Evolutionary conservation across 2,888 invertebrate genomes (phyloP), one percentile per base, ranked within the genome.

Genomic region (Tetranychus truncatus): DNA sequence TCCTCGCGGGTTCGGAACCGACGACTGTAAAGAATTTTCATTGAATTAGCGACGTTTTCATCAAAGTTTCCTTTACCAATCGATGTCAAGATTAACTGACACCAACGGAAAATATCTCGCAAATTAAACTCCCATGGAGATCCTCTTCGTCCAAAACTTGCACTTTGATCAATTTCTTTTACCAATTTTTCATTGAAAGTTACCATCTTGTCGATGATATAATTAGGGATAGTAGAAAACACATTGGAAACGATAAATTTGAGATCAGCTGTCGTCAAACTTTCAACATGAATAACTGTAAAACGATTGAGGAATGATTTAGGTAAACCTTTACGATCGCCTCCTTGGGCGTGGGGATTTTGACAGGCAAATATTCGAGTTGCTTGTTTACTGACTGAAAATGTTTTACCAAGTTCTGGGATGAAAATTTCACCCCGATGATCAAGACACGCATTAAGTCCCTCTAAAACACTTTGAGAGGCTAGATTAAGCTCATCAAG

Each of bases 401-500:
- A 97, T 0, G 89, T 89, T 82, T 88, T 88, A 73, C 90, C 91
- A 15, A 99, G 84, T 84, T 99, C 99, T 0, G 99, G 95, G 76
- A 99, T 90, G 81, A 87, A 99, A 34, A 99, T 88, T 84, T 95
- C 93, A 0, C 93, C 93, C 80, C 99, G 87, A 82, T 99, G 99
- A 86, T 99, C 99, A 75, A 99, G 86, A 81, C 97, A 96, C 0
- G 99, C 97, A 82, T 99, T 99, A 4, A 99, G 86, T 45, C 97
- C 99, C 86, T 99, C 99, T 18, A 99, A 85, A 0, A 99, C 97
- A 0, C 96, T 92, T 82, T 99, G 99, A 0, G 97, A 95, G 0
- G 99, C 99, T 78, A 99, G 86, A 85, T 99, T 99, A 78, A 99
- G 85, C 86, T 99, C 99, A 82, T 99, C 99, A 45, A 99, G 85